Base-by-base conservation (phyloP, 2,888 invertebrate genomes). In the Hypena proboscidalis region DNA sequence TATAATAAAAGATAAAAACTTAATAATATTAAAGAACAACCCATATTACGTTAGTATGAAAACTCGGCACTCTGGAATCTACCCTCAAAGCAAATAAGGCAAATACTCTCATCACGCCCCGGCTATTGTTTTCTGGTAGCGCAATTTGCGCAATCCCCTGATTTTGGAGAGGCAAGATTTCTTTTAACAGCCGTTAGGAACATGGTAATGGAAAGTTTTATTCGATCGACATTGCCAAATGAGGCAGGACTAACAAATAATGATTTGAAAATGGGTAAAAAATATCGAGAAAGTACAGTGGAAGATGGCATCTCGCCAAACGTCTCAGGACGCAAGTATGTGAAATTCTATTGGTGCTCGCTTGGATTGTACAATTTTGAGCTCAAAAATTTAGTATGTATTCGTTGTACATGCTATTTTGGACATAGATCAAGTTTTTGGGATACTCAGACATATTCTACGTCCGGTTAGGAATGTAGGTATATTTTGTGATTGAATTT, bases 291-390 rank as follows among this genome's bases (percentile, higher is more conserved):
- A 26, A 26, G 13, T 26, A 26, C 11, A 10, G n/a, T n/a, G n/a
- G 3, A 20, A 31, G 6, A 26, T 60, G 57, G 45, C 45, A 22
- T 4, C 4, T 2, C 3, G 35, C 42, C 48, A 52, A 51, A 29
- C 35, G 4, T 40, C 34, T 9, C 29, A 27, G 23, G 21, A 25
- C 8, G 20, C 14, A 5, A 9, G 20, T 7, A 43, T 19, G 19
- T 34, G 6, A 11, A 19, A 23, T 37, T 39, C 8, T 23, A 31
- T 35, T 39, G 20, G 22, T 31, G 29, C 27, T 45, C 26, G 42
- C 6, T 13, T 31, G n/a, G 17, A 27, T 33, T 8, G 32, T 32
- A 6, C 25, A 38, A 10, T 30, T 42, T 20, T 4, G 9, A 29
- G 8, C 9, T 13, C 17, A 38, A 35, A 20, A 22, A 20, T 31